A percentile compares a stretch with the other conserved stretches of the same genome.
Conservation (phyloP, 2,113 vertebrate genomes). For the Notiomystis cincta region DNA sequence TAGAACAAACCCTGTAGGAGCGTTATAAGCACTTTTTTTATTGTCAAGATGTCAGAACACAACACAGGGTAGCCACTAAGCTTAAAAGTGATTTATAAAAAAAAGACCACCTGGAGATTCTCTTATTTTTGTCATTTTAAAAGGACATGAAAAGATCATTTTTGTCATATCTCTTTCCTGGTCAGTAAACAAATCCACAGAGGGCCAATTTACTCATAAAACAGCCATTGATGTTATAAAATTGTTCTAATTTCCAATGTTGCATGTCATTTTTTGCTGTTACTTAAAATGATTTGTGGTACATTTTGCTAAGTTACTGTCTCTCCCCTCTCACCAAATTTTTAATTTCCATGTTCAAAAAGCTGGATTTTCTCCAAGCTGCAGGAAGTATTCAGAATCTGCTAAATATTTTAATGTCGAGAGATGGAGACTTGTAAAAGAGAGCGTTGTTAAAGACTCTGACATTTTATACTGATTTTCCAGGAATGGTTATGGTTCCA, state of each 20-base stretch:
- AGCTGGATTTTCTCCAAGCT: conserved; percentile 47
- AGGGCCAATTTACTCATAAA: conserved; percentile 60
- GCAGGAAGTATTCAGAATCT: conserved; percentile 47
- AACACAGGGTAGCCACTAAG: conserved; percentile 48
- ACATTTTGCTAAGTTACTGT: conserved; percentile 15
- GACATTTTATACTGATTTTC: conserved; percentile 62
- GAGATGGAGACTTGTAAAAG: conserved; percentile 39
- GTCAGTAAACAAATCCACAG: conserved; percentile 54
- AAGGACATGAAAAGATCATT: conserved; percentile 58
- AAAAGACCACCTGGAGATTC: conserved; percentile 59
- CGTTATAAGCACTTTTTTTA: conserved; percentile 56
- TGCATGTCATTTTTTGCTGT: conserved; percentile 38
- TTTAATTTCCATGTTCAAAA: conserved; percentile 48
- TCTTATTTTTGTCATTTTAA: conserved; percentile 63
- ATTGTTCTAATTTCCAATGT: conserved; percentile 43
- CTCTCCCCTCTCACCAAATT: neutral
- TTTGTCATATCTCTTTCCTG: conserved; percentile 40
- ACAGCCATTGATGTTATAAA: conserved; percentile 5
- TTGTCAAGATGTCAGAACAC: conserved; percentile 62
- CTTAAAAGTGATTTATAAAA: conserved; percentile 69
- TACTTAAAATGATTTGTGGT: conserved; percentile 6
- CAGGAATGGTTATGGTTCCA: conserved; percentile 1
- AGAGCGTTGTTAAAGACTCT: conserved; percentile 51
- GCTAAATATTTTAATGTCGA: conserved; percentile 57
- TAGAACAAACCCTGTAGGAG: conserved; percentile 45